These are phyloP conservation scores for Lepus oiostolus DNA, from an alignment of 2,797 vertebrate genomes.

Conservation along the genomic window DNA sequence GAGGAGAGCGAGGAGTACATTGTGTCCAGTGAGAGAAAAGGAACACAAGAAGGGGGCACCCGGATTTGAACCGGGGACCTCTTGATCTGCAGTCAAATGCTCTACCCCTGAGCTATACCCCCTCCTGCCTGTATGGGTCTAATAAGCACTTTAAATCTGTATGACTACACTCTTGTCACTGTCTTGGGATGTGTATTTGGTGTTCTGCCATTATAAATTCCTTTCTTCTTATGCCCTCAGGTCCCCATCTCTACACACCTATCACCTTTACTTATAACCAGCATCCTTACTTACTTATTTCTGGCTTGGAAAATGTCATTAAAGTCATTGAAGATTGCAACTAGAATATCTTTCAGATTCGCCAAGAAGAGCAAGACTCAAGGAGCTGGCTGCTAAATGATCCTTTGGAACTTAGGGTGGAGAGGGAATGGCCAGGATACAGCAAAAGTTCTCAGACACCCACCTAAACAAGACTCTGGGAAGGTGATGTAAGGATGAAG, in stretches of 20 bases:
- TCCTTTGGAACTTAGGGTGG: no score
- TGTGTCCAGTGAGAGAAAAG: neutral
- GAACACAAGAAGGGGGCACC: constrained; percentile 71
- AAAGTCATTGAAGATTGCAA: neutral
- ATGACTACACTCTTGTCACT: neutral
- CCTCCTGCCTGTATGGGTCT: neutral
- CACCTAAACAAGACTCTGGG: no score
- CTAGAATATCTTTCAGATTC: neutral
- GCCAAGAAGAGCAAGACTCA: neutral
- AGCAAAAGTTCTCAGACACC: no score
- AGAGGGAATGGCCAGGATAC: no score
- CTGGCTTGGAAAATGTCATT: neutral
- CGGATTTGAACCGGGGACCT: constrained; percentile 88
- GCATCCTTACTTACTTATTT: no score
- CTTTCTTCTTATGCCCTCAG: neutral
- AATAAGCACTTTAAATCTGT: neutral
- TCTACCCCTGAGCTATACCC: constrained; percentile 88
- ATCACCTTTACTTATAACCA: no score
- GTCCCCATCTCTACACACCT: neutral
- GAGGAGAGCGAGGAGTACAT: neutral
- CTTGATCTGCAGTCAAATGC: constrained; percentile 89
- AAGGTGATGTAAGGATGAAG: no score
- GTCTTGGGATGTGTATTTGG: neutral
- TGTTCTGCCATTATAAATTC: neutral
- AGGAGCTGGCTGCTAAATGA: neutral